Evolutionary conservation across 2,113 vertebrate genomes (phyloP), one percentile per base, ranked within the genome.

Genomic region (Centropristis striata): DNA sequence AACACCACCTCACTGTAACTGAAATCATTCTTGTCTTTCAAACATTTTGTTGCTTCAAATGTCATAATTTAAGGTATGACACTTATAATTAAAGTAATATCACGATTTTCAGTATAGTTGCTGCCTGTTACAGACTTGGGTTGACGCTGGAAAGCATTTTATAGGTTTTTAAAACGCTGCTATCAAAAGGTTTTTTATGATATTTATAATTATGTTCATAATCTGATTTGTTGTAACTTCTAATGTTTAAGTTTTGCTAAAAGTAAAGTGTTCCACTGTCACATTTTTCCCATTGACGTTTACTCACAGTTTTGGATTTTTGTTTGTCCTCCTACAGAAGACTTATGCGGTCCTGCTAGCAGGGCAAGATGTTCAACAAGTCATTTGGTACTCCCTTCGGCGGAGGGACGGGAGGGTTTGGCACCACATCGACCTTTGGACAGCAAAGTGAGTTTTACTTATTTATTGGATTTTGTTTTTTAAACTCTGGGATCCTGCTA

Each of bases 321-420:
- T 61, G 3, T 78, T 59, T 84, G 20, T 86, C 36, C 80, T 12
- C 41, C 0, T 58, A 59, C 86, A 92, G 54, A 80, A 96, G 94
- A 83, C 94, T 71, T 93, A 92, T 93, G 90, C 88, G 81, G 92
- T 80, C 79, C 92, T 92, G 84, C 86, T 84, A 88, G 49, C 80
- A 69, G 89, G 70, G 14, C 68, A 96, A 94, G 91, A 99, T 99
- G 98, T 99, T 99, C 91, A 99, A 98, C 94, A 99, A 99, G 89
- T 97, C 98, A 3, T 99, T 99, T 84, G 97, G 96, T 9, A 96
- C 97, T 69, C 96, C 98, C 0, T 99, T 99, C 4, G 97, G 98
- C 75, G 96, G 97, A 70, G 94, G 94, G 55, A 96, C 97, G 0
- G 96, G 96, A 16, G 97, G 96, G 39, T 99, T 99, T 83, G 97